A percentile compares a stretch with the other conserved stretches of the same genome.
Evolutionary conservation across 2,113 vertebrate genomes (phyloP).

Genomic region (Oenanthe melanoleuca): DNA sequence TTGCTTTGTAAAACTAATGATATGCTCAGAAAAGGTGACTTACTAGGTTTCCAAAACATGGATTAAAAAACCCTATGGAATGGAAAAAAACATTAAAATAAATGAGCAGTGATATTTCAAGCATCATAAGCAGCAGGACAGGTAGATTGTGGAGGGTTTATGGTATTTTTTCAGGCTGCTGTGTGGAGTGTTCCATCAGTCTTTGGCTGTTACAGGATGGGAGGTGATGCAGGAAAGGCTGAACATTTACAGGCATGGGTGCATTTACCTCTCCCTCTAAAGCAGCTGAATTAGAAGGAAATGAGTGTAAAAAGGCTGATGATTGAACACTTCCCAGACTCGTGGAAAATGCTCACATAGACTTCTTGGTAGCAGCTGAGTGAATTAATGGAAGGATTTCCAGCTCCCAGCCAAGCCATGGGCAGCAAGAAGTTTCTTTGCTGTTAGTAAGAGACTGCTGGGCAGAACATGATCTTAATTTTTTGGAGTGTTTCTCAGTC

Average conservation of each 20-base stretch:
- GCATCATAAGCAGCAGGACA: not conserved
- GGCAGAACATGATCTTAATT: not conserved
- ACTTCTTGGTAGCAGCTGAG: not conserved
- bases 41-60: not conserved
- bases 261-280: not conserved
- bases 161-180: not conserved
- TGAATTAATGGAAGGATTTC: not conserved
- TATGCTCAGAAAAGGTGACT: not conserved
- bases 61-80: not conserved
- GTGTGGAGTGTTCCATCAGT: not conserved
- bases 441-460: not conserved
- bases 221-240: not conserved
- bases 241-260: rapidly evolving
- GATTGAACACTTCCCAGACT: not conserved
- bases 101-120: not conserved
- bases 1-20: not conserved
- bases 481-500: not conserved
- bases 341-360: not conserved
- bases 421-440: not conserved
- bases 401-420: not conserved
- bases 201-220: not conserved
- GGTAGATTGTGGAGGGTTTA: not conserved
- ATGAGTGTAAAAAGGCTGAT: not conserved
- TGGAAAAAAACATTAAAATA: rapidly evolving
- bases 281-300: not conserved